Conservation (phyloP, 2,113 vertebrate species). For the Thalassarche chlororhynchos region DNA sequence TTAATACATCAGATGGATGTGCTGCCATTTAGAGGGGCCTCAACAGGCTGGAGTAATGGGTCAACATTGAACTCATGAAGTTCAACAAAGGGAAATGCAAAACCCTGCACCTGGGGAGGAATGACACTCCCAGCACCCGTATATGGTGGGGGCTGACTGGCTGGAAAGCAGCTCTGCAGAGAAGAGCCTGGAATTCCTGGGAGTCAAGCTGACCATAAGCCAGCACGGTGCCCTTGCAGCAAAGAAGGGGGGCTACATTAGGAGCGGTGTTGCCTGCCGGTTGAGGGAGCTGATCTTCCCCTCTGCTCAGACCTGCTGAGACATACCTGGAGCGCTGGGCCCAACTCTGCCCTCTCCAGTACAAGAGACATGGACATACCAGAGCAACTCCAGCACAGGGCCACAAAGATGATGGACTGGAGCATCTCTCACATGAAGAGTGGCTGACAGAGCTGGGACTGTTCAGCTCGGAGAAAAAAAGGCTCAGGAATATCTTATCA, state of each 20-base stretch:
- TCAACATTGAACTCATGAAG: background rate
- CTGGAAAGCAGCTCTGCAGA: background rate
- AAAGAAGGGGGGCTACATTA: background rate
- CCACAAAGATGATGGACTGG: background rate
- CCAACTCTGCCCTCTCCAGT: background rate
- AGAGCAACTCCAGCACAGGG: background rate
- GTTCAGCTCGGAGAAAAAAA: background rate
- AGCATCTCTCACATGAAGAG: background rate
- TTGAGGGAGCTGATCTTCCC: background rate
- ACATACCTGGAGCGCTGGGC: background rate
- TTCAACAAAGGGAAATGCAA: background rate
- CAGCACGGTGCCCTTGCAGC: accelerated
- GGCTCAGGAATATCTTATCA: background rate
- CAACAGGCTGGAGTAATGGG: background rate
- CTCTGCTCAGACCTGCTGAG: background rate
- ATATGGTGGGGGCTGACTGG: accelerated
- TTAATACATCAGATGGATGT: background rate
- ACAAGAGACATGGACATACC: background rate
- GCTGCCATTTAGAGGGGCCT: background rate
- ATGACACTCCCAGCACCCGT: background rate
- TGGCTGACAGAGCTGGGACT: background rate
- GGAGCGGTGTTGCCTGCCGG: background rate
- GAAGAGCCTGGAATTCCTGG: background rate
- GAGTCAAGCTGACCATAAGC: background rate
- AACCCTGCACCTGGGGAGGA: background rate